phyloP scores from a whole-genome alignment of 2,888 invertebrate species.

The Balanococcus diminutus region DNA sequence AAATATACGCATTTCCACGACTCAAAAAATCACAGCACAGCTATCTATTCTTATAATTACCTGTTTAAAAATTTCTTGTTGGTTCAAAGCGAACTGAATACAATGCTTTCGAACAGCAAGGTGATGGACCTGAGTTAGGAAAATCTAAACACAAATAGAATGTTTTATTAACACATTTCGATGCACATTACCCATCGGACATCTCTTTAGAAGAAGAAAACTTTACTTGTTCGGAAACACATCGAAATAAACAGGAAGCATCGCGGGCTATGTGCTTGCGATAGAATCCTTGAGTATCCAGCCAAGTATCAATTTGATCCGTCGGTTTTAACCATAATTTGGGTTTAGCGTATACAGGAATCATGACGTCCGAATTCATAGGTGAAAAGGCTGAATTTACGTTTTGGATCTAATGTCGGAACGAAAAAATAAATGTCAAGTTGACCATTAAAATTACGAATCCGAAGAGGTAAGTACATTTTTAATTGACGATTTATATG shows the following conservation, averaged over 20 bases:
- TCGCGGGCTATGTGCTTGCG: constrained; percentile 88
- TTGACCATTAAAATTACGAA: neutral
- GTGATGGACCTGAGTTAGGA: constrained; percentile 74
- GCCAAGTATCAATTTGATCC: constrained; percentile 72
- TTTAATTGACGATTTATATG: neutral
- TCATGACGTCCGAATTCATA: neutral
- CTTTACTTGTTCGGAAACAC: constrained; percentile 82
- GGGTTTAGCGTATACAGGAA: neutral
- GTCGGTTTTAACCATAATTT: constrained; percentile 55
- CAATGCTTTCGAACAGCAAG: constrained; percentile 75
- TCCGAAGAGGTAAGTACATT: too few relatives aligned
- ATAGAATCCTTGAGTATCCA: constrained; percentile 79
- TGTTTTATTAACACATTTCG: neutral
- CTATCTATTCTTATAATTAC: too few relatives aligned
- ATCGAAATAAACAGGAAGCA: constrained; percentile 86
- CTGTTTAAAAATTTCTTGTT: constrained; percentile 57
- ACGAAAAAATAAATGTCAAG: neutral
- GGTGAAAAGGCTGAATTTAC: neutral
- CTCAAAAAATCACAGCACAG: neutral
- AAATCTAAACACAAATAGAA: constrained; percentile 62
- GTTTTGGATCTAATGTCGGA: neutral
- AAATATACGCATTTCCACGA: neutral
- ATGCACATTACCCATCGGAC: too few relatives aligned
- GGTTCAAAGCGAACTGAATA: constrained; percentile 69
- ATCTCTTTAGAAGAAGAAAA: neutral